Evolutionary conservation across 1,140 invertebrate genomes (phyloP), one percentile per base, ranked within the genome.

Genomic region (Acromyrmex echinatior): DNA sequence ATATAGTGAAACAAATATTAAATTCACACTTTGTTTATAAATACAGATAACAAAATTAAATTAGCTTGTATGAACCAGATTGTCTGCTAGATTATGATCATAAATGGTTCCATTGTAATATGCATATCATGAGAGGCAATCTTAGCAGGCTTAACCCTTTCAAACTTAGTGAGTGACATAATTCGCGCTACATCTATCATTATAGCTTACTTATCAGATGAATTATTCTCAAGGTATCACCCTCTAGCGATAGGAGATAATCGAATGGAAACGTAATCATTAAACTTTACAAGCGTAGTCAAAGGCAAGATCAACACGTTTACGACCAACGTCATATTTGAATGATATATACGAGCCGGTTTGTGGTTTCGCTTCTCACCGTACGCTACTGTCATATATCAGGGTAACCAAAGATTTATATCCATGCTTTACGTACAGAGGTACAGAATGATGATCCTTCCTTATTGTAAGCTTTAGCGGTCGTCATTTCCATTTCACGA

Each of bases 291-390:
- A 62, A 60, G n/a, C 10, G 53, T 5, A 66, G 56, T 58, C 65
- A 81, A 39, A 70, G 70, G 31, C 2, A 18, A 45, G 35, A 84
- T 76, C 70, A 74, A 76, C 80, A 49, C 80, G 45, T 84, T 84
- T 74, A 74, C 56, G 35, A 51, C 56, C 56, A 12, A 49, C 12
- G 80, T 84, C 80, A 76, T 35, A 74, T 74, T 62, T 84, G 70
- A 84, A 74, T 84, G 80, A 84, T 84, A 74, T 84, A 84, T 84
- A 60, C 56, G 80, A 76, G 78, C 53, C 25, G 56, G 80, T 76
- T 84, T 84, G 80, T 39, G 80, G 68, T 82, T 82, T 73, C 80
- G 53, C 80, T 82, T 60, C 80, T 82, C 80, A 31, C 45, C 70
- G 14, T 68, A 58, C 71, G 49, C 68, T 25, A 82, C 35, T 74